These are phyloP conservation scores for Austrofundulus limnaeus DNA, from an alignment of 2,113 vertebrate species.

Conservation along the genomic window DNA sequence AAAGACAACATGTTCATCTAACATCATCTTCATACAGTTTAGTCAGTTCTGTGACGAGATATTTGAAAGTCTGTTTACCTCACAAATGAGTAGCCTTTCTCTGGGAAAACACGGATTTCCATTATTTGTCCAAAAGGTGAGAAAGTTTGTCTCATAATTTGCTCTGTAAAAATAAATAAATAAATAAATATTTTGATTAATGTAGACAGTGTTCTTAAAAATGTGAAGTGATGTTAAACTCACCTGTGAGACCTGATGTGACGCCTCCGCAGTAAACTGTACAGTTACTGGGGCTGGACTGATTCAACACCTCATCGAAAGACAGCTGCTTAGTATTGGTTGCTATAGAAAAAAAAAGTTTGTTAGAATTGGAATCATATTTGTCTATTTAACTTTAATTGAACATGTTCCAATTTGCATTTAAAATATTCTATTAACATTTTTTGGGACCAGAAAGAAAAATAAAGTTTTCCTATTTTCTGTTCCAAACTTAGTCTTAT, in stretches of 20 bases:
- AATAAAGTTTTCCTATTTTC: too few species aligned
- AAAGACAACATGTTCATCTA: not conserved
- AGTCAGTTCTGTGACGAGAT: not conserved
- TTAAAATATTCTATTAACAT: too few species aligned
- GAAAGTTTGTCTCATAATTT: conserved; percentile 98
- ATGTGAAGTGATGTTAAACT: not conserved
- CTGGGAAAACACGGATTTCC: conserved; percentile 97
- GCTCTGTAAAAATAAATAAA: conserved; percentile 78
- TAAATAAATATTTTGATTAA: not conserved
- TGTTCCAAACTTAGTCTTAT: too few species aligned
- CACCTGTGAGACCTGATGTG: conserved; percentile 91
- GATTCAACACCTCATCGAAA: conserved; percentile 95
- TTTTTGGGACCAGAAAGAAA: too few species aligned
- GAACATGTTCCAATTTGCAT: too few species aligned
- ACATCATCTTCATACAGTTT: not conserved
- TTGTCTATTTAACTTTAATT: too few species aligned
- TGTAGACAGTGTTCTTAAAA: not conserved
- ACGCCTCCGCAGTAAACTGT: conserved; percentile 94
- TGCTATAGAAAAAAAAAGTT: conserved; percentile 30
- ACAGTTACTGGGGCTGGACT: conserved; percentile 97
- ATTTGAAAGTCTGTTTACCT: conserved; percentile 73
- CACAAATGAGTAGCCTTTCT: conserved; percentile 98
- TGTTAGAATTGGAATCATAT: not conserved
- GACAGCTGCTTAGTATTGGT: conserved; percentile 89
- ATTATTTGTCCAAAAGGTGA: conserved; percentile 97